These are phyloP conservation scores for Erpornis zantholeuca DNA, from an alignment of 2,113 vertebrate species.

Conservation along the genomic window DNA sequence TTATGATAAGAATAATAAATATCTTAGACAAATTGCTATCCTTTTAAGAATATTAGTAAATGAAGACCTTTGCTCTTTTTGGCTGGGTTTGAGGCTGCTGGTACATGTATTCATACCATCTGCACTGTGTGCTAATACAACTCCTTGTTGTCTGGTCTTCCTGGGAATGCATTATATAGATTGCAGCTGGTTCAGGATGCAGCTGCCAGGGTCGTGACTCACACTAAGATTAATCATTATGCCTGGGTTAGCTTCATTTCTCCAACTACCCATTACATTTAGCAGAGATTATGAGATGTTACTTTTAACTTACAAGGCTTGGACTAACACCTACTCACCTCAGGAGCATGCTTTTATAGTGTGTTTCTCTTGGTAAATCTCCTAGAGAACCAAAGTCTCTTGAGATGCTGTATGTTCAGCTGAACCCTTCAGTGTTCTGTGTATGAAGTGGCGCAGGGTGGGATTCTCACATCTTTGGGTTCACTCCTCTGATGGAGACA, in stretches of 20 bases:
- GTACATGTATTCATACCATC: constrained; percentile 52
- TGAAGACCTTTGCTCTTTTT: constrained; percentile 62
- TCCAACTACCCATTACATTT: constrained; percentile 73
- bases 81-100: constrained; percentile 28
- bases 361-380: constrained; percentile 52
- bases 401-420: constrained; percentile 22
- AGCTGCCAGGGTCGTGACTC: constrained; percentile 73
- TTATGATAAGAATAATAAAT: constrained; percentile 63
- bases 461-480: neutral
- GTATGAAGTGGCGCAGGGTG: neutral
- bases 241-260: constrained; percentile 73
- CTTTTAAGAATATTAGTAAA: constrained; percentile 69
- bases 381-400: constrained; percentile 32
- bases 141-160: constrained; percentile 71
- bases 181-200: constrained; percentile 75
- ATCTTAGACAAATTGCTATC: constrained; percentile 41
- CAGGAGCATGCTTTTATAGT: constrained; percentile 15
- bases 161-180: constrained; percentile 76
- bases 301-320: constrained; percentile 74
- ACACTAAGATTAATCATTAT: constrained; percentile 76
- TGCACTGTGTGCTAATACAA: constrained; percentile 61
- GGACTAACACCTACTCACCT: constrained; percentile 69
- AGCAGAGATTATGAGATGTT: constrained; percentile 75
- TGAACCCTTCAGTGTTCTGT: neutral
- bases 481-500: neutral